Evolutionary conservation across 2,888 invertebrate genomes (phyloP).

Genomic region (Andrena bucephala): DNA sequence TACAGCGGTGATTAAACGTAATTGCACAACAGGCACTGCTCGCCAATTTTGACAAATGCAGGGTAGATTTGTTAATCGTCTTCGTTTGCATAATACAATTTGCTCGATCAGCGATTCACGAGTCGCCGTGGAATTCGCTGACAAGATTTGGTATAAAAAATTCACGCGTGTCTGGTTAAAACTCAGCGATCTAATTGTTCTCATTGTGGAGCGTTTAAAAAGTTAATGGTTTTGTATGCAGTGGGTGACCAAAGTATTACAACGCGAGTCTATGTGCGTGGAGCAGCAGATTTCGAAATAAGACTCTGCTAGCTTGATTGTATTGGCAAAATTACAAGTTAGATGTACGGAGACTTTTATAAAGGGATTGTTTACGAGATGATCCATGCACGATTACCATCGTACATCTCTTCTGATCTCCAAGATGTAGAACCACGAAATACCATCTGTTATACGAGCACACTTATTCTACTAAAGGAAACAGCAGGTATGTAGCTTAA

Average conservation of each 20-base stretch:
- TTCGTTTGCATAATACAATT: neutral
- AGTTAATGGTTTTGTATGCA: too few species aligned
- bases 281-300: too few species aligned
- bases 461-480: slow-evolving; percentile 27
- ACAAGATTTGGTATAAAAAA: neutral
- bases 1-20: neutral
- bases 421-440: slow-evolving; percentile 38
- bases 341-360: too few species aligned
- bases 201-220: neutral
- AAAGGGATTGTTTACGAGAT: too few species aligned
- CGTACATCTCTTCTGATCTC: slow-evolving; percentile 2
- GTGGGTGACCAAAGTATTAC: too few species aligned
- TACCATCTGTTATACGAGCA: slow-evolving; percentile 52
- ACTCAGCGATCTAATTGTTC: neutral
- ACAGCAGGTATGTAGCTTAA: slow-evolving; percentile 7
- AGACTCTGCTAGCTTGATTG: too few species aligned
- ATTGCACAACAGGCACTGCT: neutral
- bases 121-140: neutral
- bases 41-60: neutral
- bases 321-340: too few species aligned
- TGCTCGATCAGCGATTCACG: neutral
- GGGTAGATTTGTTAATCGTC: neutral
- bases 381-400: too few species aligned
- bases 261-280: too few species aligned
- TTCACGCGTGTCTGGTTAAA: neutral